phyloP scores from a whole-genome alignment of 1,140 invertebrate species.

The Cydia amplana region DNA sequence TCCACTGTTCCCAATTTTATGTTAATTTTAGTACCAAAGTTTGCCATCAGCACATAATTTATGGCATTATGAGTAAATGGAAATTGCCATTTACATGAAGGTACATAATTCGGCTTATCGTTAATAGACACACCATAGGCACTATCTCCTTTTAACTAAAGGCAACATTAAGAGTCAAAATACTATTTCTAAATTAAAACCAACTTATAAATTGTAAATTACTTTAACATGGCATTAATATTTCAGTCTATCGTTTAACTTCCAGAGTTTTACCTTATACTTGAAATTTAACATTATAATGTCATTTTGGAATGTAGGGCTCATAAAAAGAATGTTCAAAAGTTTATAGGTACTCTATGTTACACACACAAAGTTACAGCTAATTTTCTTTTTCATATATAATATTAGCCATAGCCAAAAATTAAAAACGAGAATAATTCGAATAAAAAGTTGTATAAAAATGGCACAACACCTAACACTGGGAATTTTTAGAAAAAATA shows the following conservation, averaged over 20 bases:
- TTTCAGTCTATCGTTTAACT: constrained; percentile 32
- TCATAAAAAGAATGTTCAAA: constrained; percentile 4
- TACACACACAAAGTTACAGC: not conserved
- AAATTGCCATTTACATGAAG: not conserved
- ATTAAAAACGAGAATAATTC: not conserved
- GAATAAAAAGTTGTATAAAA: constrained; percentile 21
- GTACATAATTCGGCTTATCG: not conserved
- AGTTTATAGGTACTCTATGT: not conserved
- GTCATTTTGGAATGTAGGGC: constrained; percentile 29
- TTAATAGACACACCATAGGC: not conserved
- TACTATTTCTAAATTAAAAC: constrained; percentile 26
- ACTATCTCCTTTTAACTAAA: constrained; percentile 23
- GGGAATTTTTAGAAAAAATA: constrained; percentile 30
- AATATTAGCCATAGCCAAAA: not conserved
- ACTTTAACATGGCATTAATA: constrained; percentile 28
- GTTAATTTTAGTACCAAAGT: not conserved
- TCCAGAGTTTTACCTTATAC: constrained; percentile 18
- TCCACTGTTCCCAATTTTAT: not conserved
- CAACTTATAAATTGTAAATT: constrained; percentile 27
- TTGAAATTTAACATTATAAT: constrained; percentile 22
- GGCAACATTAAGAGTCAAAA: constrained; percentile 17
- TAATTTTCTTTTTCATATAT: not conserved
- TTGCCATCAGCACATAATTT: not conserved
- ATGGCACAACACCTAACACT: constrained; percentile 27
- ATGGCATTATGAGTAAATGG: not conserved